These are phyloP conservation scores for Erethizon dorsatum DNA, from an alignment of 2,797 vertebrate genomes.

Conservation along the genomic window DNA sequence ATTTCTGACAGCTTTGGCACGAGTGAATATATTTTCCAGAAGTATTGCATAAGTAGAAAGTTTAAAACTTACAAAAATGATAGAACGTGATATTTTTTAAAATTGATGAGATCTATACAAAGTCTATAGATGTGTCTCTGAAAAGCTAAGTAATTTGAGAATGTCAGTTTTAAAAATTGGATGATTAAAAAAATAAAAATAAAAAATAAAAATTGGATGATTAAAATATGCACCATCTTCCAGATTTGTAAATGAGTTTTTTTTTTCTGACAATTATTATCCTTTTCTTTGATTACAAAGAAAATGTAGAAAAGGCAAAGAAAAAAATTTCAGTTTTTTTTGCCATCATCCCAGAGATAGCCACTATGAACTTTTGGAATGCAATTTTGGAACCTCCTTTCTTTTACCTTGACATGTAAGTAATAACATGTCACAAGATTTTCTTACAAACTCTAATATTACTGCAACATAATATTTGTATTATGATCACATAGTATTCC, in stretches of 20 bases:
- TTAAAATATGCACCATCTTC: slow-evolving; percentile 26
- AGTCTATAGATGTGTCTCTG: not conserved
- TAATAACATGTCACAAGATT: not conserved
- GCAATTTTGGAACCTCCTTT: not conserved
- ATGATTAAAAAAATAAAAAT: too few relatives aligned
- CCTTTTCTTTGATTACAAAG: slow-evolving; percentile 52
- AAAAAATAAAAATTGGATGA: too few relatives aligned
- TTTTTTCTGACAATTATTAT: slow-evolving; percentile 13
- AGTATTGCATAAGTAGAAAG: not conserved
- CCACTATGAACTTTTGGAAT: slow-evolving; percentile 2
- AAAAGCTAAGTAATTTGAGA: slow-evolving; percentile 56
- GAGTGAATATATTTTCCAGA: slow-evolving; percentile 62
- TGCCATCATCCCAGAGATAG: not conserved
- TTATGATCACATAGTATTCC: not conserved
- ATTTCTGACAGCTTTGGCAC: slow-evolving; percentile 59
- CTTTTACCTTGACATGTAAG: slow-evolving; percentile 1
- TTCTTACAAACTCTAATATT: slow-evolving; percentile 18
- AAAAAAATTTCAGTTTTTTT: slow-evolving; percentile 23
- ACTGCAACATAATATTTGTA: slow-evolving; percentile 2
- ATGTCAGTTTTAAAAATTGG: not conserved
- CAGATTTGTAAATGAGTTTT: slow-evolving; percentile 39
- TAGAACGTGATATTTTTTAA: slow-evolving; percentile 44
- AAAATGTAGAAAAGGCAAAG: slow-evolving; percentile 29
- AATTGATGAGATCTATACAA: slow-evolving; percentile 35
- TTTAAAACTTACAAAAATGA: slow-evolving; percentile 51